phyloP scores from a whole-genome alignment of 2,113 vertebrate genomes.

The Burhinus oedicnemus region DNA sequence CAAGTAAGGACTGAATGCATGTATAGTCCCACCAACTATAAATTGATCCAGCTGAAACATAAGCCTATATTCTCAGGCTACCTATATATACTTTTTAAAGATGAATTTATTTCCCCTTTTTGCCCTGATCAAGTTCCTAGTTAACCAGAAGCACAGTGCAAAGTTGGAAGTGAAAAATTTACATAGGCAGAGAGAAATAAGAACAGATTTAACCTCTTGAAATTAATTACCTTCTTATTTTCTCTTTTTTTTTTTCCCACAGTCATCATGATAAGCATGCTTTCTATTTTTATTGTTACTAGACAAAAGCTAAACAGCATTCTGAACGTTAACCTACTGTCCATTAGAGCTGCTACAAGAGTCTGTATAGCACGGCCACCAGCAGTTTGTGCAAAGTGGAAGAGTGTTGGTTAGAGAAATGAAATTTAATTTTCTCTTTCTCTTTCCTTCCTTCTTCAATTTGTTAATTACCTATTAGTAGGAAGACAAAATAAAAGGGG shows the following conservation, averaged over 20 bases:
- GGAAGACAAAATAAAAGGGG: background rate
- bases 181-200: background rate
- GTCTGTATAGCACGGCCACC: rapidly evolving
- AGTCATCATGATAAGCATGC: background rate
- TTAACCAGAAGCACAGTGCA: background rate
- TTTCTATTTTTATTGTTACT: background rate
- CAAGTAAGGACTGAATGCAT: background rate
- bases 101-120: background rate
- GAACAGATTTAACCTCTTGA: background rate
- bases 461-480: background rate
- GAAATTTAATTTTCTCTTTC: background rate
- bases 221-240: background rate
- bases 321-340: background rate
- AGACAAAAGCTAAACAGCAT: background rate
- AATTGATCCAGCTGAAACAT: background rate
- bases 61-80: background rate
- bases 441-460: background rate
- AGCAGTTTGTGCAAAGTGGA: background rate
- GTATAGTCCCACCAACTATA: background rate
- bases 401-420: background rate
- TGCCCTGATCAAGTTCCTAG: background rate
- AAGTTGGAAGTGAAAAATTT: background rate
- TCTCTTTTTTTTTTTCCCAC: background rate
- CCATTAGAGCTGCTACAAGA: background rate
- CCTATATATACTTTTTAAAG: background rate